Evolutionary conservation across 2,797 vertebrate genomes (phyloP).

Genomic region (Dendrocincla tyrannina): DNA sequence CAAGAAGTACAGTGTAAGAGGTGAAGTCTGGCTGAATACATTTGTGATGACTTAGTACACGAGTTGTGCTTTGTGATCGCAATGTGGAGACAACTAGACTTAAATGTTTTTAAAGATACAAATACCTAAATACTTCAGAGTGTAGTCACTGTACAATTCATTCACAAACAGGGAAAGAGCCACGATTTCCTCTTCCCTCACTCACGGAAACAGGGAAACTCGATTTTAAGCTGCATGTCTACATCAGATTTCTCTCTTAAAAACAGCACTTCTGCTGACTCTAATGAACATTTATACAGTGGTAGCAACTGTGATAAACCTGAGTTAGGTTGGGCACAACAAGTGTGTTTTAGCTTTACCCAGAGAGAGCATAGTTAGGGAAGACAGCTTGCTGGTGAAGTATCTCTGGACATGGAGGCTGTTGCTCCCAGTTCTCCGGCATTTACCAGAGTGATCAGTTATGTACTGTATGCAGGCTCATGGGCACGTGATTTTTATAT

Average conservation of each 20-base stretch:
- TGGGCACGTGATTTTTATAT: background rate
- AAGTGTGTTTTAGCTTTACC: background rate
- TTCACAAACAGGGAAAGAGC: background rate
- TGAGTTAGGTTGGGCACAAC: background rate
- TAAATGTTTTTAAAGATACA: background rate
- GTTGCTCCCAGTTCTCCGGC: background rate
- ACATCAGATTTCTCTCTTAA: background rate
- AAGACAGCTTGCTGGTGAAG: background rate
- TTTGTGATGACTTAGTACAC: background rate
- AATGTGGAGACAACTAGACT: background rate
- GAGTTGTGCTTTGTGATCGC: background rate
- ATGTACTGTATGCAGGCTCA: background rate
- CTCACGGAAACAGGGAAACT: background rate
- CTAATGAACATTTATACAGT: background rate
- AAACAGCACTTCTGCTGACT: background rate
- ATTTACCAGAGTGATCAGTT: background rate
- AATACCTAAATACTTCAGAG: background rate
- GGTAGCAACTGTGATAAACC: background rate
- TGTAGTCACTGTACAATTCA: background rate
- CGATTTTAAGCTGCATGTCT: background rate
- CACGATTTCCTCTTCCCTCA: background rate
- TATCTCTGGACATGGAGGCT: background rate
- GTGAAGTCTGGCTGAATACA: background rate
- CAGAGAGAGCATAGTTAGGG: background rate
- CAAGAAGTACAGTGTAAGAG: background rate